A percentile compares a stretch with the other conserved stretches of the same genome.
These are phyloP conservation scores for Noctilio leporinus DNA, from an alignment of 2,113 vertebrate genomes.

Conservation along the genomic window DNA sequence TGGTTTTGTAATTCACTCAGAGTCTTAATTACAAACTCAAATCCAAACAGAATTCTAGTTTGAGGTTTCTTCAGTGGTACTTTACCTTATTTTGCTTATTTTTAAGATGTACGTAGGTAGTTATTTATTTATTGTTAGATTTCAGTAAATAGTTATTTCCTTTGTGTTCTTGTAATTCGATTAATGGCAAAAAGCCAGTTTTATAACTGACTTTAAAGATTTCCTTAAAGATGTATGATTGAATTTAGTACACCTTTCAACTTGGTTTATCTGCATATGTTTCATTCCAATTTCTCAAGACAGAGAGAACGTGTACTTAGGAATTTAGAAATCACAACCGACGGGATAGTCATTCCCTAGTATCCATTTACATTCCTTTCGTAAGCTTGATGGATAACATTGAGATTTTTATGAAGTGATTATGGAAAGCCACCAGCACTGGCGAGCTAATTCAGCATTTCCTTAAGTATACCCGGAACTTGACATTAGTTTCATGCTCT, in stretches of 20 bases:
- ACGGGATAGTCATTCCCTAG: neutral
- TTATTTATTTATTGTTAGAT: neutral
- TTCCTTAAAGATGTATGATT: neutral
- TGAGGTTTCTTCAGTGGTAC: neutral
- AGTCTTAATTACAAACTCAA: neutral
- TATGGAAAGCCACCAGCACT: neutral
- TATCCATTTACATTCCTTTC: neutral
- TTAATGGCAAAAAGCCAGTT: neutral
- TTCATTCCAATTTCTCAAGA: constrained; percentile 26
- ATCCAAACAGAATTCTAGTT: neutral
- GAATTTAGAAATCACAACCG: neutral
- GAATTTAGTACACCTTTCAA: neutral
- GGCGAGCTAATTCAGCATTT: neutral
- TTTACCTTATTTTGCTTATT: neutral
- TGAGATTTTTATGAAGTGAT: neutral
- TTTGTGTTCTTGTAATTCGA: neutral
- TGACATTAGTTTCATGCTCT: neutral
- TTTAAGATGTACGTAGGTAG: neutral
- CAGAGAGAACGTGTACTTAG: neutral
- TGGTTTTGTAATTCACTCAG: neutral
- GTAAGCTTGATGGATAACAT: neutral
- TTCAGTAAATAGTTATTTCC: neutral
- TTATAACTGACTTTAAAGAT: neutral
- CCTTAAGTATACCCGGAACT: neutral
- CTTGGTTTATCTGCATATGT: neutral